phyloP scores from a whole-genome alignment of 2,888 invertebrate genomes.

The Trissoscelio sp. region DNA sequence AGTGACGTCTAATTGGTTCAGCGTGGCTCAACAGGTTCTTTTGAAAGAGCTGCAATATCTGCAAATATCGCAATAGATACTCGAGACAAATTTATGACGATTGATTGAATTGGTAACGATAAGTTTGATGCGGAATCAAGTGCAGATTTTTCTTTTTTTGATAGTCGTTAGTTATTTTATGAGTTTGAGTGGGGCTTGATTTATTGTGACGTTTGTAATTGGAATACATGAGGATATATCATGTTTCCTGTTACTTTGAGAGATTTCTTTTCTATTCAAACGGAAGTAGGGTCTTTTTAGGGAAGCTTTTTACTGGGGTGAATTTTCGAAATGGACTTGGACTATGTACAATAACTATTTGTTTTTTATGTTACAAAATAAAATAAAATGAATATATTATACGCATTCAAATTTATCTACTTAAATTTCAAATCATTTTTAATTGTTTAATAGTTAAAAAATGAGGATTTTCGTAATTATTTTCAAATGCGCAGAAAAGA shows the following conservation, averaged over 20 bases:
- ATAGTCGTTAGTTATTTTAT: conserved; percentile 16
- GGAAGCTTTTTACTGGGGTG: not conserved
- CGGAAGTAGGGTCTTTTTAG: conserved; percentile 33
- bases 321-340: not conserved
- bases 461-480: too few relatives aligned
- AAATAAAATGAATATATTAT: too few relatives aligned
- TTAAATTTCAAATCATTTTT: too few relatives aligned
- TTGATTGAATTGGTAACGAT: conserved; percentile 8
- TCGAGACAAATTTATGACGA: conserved; percentile 18
- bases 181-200: conserved; percentile 33
- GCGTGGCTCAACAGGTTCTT: conserved; percentile 21
- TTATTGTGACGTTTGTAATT: conserved; percentile 41
- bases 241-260: conserved; percentile 13
- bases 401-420: too few relatives aligned
- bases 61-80: conserved; percentile 28
- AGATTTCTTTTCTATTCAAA: conserved; percentile 5
- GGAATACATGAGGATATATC: conserved; percentile 34
- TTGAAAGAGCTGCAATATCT: conserved; percentile 21
- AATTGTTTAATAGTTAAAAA: too few relatives aligned
- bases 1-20: conserved; percentile 17
- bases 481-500: too few relatives aligned
- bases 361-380: too few relatives aligned
- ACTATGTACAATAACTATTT: too few relatives aligned
- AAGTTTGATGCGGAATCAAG: conserved; percentile 38
- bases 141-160: conserved; percentile 14